phyloP scores from a whole-genome alignment of 2,113 vertebrate genomes.

The Aphyosemion australe region DNA sequence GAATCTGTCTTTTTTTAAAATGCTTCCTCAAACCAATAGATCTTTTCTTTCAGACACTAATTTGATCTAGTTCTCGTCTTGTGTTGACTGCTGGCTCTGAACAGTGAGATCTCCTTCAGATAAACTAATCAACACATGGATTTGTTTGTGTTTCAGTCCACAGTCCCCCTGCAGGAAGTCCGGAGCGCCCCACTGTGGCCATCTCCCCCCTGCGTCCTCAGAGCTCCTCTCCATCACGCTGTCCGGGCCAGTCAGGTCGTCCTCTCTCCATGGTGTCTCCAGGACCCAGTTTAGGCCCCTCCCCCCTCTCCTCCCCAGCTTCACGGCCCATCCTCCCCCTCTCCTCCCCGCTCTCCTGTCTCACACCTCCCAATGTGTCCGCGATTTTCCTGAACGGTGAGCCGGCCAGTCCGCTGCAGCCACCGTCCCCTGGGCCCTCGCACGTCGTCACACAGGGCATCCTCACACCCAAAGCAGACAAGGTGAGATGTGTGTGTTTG shows the following conservation, averaged over 20 bases:
- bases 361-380: constrained; percentile 91
- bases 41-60: background rate
- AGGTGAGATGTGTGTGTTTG: constrained; percentile 76
- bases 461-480: constrained; percentile 83
- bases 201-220: constrained; percentile 88
- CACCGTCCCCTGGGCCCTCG: constrained; percentile 74
- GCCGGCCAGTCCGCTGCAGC: constrained; percentile 56
- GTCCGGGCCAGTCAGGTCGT: constrained; percentile 81
- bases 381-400: constrained; percentile 87
- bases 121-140: constrained; percentile 7
- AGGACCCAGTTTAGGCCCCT: constrained; percentile 79
- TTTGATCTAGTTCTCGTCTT: background rate
- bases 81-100: background rate
- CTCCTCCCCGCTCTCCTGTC: constrained; percentile 85
- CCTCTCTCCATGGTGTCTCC: constrained; percentile 85
- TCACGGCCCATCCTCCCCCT: constrained; percentile 82
- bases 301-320: constrained; percentile 72
- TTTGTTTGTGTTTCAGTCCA: constrained; percentile 76
- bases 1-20: no score
- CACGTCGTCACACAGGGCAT: constrained; percentile 49
- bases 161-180: constrained; percentile 80
- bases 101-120: constrained; percentile 1
- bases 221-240: constrained; percentile 88
- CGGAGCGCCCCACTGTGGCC: constrained; percentile 85
- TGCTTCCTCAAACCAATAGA: no score